Conservation (phyloP, 1,140 invertebrate genomes). For the Aporrectodea caliginosa region DNA sequence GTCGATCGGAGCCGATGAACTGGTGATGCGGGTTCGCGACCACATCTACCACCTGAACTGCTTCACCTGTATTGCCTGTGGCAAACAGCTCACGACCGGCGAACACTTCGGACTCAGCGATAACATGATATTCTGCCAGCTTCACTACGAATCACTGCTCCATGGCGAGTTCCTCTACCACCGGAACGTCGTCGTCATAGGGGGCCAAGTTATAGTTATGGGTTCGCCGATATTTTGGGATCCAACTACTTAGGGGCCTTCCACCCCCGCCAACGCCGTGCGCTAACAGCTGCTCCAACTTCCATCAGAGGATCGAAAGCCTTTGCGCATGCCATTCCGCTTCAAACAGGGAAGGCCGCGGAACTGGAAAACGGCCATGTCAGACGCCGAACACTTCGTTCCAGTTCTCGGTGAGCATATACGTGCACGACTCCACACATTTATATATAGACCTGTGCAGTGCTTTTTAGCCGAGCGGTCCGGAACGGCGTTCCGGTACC, state of each 20-base stretch:
- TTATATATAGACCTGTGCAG: no score
- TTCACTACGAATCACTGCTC: slow-evolving; percentile 54
- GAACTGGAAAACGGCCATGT: slow-evolving; percentile 66
- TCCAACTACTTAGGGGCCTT: no score
- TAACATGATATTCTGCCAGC: slow-evolving; percentile 56
- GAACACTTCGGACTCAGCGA: slow-evolving; percentile 73
- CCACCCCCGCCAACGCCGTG: slow-evolving; percentile 7
- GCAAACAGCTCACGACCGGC: slow-evolving; percentile 62
- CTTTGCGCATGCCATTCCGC: slow-evolving; percentile 1
- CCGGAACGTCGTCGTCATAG: not conserved
- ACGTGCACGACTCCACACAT: no score
- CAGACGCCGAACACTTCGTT: slow-evolving; percentile 36
- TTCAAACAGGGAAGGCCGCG: slow-evolving; percentile 74
- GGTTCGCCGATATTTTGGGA: no score
- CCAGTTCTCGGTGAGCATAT: slow-evolving; percentile 33
- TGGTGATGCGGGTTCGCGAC: slow-evolving; percentile 81
- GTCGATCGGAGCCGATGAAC: slow-evolving; percentile 76
- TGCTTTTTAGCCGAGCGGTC: no score
- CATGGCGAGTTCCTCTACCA: slow-evolving; percentile 1
- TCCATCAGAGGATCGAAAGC: not conserved
- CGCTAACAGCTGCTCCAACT: not conserved
- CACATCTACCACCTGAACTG: slow-evolving; percentile 87
- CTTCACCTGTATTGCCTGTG: slow-evolving; percentile 81
- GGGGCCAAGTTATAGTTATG: slow-evolving; percentile 7
- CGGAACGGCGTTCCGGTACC: no score